Evolutionary conservation across 2,113 vertebrate species (phyloP).

Genomic region (Stigmatopora nigra): DNA sequence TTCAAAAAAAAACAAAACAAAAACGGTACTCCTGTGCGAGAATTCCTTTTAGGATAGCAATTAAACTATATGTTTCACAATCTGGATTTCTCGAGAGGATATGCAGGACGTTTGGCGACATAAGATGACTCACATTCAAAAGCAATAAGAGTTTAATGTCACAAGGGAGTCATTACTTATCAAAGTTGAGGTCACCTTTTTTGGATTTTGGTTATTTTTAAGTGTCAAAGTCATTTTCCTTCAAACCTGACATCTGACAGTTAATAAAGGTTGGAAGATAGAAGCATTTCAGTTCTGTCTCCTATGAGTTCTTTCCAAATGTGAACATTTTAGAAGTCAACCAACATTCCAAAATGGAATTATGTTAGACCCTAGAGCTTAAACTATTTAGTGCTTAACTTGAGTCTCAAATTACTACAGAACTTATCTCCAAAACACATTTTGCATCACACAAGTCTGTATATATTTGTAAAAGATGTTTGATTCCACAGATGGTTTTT

Average conservation of each 20-base stretch:
- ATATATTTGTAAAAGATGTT: slow-evolving; percentile 17
- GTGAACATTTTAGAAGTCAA: not conserved
- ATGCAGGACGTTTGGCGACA: not conserved
- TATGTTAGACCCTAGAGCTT: not conserved
- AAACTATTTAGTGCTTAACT: not conserved
- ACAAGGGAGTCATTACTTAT: no score
- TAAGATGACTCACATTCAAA: not conserved
- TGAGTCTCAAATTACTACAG: not conserved
- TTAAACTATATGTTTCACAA: no score
- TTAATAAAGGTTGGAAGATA: no score
- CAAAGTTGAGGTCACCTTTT: no score
- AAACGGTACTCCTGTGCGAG: no score
- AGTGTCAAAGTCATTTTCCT: not conserved
- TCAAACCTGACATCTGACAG: no score
- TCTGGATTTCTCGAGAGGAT: no score
- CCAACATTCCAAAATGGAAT: not conserved
- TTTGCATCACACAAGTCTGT: slow-evolving; percentile 3
- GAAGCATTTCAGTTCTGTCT: no score
- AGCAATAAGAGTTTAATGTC: not conserved
- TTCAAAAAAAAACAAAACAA: no score
- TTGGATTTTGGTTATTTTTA: not conserved
- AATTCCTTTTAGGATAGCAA: no score
- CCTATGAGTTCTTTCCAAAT: not conserved
- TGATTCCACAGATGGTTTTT: slow-evolving; percentile 6
- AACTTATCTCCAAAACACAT: not conserved